A percentile compares a stretch with the other conserved stretches of the same genome.
Evolutionary conservation across 2,888 invertebrate species (phyloP).

Genomic region (Ichneumoninae sp.): DNA sequence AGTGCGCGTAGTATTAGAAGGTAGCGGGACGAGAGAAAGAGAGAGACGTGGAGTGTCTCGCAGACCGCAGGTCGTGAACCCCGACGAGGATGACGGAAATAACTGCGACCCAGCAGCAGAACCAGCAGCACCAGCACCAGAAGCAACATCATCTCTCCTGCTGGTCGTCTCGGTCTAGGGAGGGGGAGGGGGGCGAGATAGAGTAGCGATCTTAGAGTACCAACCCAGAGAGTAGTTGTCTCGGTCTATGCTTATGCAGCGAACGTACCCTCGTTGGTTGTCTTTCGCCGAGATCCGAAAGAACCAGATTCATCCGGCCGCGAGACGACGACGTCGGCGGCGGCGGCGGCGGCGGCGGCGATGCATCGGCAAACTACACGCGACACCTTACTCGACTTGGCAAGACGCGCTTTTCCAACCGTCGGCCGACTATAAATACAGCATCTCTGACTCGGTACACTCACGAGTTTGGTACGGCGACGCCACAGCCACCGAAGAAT

Average conservation of each 20-base stretch:
- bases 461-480: constrained; percentile 58
- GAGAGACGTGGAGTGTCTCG: constrained; percentile 53
- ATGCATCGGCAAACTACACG: constrained; percentile 67
- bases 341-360: constrained; percentile 37
- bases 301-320: constrained; percentile 80
- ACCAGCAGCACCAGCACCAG: constrained; percentile 45
- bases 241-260: constrained; percentile 64
- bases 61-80: constrained; percentile 77
- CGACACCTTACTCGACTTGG: constrained; percentile 82
- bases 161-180: constrained; percentile 38
- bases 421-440: constrained; percentile 70
- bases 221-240: constrained; percentile 44
- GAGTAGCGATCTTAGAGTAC: constrained; percentile 38
- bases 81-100: constrained; percentile 77
- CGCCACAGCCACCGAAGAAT: constrained; percentile 24
- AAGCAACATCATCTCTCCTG: constrained; percentile 42
- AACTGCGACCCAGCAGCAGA: constrained; percentile 70
- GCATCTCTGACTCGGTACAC: constrained; percentile 57
- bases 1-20: constrained; percentile 51
- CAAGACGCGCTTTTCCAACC: constrained; percentile 77
- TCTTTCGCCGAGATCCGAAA: constrained; percentile 50
- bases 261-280: constrained; percentile 39
- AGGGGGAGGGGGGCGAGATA: constrained; percentile 27
- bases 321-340: constrained; percentile 49
- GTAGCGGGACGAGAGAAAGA: constrained; percentile 25